Percentiles rank a stretch among this genome's conserved stretches.
These are phyloP conservation scores for Eudiplozoon nipponicum DNA, from an alignment of 2,888 invertebrate genomes.

Conservation along the genomic window DNA sequence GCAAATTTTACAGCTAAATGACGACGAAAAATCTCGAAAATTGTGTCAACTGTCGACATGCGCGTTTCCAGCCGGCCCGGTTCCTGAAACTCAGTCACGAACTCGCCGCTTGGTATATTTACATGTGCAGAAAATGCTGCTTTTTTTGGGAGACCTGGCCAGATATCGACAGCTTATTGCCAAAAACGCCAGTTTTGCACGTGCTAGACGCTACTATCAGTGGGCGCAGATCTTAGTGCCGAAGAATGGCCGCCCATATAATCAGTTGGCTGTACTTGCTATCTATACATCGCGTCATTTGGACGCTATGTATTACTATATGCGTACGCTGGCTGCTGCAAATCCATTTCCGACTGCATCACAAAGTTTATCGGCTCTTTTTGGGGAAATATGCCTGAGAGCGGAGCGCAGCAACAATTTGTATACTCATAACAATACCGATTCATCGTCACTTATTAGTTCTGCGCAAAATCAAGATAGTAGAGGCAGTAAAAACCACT, in stretches of 20 bases:
- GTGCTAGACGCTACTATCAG: constrained; percentile 50
- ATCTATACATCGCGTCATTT: constrained; percentile 40
- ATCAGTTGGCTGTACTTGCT: constrained; percentile 62
- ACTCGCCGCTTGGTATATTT: background rate
- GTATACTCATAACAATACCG: no score
- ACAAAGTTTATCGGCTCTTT: constrained; percentile 50
- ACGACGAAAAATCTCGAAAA: no score
- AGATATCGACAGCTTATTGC: constrained; percentile 56
- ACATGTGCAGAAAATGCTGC: constrained; percentile 51
- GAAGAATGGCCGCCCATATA: constrained; percentile 68
- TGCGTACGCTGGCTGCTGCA: constrained; percentile 65
- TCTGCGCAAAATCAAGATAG: no score
- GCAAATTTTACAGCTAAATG: no score
- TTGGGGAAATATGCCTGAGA: constrained; percentile 46
- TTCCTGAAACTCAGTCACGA: background rate
- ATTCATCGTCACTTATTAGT: no score
- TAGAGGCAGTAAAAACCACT: background rate
- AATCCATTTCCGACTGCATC: constrained; percentile 66
- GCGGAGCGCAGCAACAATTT: background rate
- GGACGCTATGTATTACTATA: constrained; percentile 79
- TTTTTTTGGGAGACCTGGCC: constrained; percentile 62
- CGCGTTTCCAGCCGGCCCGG: no score
- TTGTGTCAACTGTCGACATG: no score
- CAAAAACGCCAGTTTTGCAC: constrained; percentile 45
- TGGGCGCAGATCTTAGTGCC: constrained; percentile 71